These are phyloP conservation scores for Zaprionus kolodkinae DNA, from an alignment of 1,140 invertebrate genomes.

Conservation along the genomic window DNA sequence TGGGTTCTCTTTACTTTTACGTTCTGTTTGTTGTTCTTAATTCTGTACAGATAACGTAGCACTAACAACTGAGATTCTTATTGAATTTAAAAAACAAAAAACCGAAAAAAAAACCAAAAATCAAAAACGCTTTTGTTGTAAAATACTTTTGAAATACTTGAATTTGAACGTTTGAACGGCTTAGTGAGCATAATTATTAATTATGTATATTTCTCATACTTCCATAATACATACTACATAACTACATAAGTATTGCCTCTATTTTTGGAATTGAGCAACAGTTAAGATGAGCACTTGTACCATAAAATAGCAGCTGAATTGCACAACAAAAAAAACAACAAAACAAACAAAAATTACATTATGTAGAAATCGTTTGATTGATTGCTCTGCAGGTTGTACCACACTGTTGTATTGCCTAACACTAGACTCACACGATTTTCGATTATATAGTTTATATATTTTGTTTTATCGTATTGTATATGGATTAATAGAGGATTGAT, in stretches of 20 bases:
- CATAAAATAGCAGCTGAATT: constrained; percentile 72
- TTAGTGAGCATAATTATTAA: constrained; percentile 63
- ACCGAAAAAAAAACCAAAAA: constrained; percentile 41
- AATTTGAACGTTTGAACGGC: constrained; percentile 72
- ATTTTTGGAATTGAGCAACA: constrained; percentile 50
- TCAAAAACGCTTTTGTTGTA: constrained; percentile 68
- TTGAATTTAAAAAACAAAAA: constrained; percentile 14
- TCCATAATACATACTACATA: constrained; percentile 30
- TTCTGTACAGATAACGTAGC: constrained; percentile 59
- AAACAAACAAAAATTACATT: constrained; percentile 36
- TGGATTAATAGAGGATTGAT: constrained; percentile 34
- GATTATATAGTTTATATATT: constrained; percentile 16
- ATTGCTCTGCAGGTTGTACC: constrained; percentile 74
- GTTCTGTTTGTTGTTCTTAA: constrained; percentile 54
- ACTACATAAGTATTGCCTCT: constrained; percentile 35
- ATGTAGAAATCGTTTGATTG: constrained; percentile 76
- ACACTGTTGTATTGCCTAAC: constrained; percentile 77
- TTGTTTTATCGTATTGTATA: constrained; percentile 25
- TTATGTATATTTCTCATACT: constrained; percentile 52
- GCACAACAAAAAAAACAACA: constrained; percentile 63
- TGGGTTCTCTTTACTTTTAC: constrained; percentile 42
- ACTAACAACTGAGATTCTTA: constrained; percentile 59
- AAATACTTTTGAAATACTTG: constrained; percentile 60
- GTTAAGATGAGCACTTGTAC: constrained; percentile 82
- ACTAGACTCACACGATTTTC: constrained; percentile 61